Evolutionary conservation across 1,140 invertebrate species (phyloP).

Genomic region (Argopecten irradians): DNA sequence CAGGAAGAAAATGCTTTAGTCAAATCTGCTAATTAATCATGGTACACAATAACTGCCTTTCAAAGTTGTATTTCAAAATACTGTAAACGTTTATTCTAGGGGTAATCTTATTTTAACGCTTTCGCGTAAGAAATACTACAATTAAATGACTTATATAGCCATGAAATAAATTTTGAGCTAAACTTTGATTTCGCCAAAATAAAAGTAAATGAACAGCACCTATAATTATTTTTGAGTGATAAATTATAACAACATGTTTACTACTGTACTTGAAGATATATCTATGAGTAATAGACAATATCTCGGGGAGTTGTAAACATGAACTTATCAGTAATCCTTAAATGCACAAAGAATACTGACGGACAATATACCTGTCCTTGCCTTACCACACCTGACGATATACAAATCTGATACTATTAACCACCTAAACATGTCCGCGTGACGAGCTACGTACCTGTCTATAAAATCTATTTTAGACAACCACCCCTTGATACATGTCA

Average conservation of each 20-base stretch:
- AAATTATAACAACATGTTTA: background rate
- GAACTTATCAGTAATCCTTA: background rate
- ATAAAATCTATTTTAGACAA: background rate
- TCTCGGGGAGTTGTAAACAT: background rate
- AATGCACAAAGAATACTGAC: background rate
- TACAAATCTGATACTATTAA: background rate
- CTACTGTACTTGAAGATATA: background rate
- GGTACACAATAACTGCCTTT: no score
- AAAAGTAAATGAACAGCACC: no score
- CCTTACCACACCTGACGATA: background rate
- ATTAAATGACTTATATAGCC: no score
- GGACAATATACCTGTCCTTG: background rate
- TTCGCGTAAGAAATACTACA: no score
- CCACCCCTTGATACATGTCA: background rate
- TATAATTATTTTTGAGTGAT: background rate
- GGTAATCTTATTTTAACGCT: no score
- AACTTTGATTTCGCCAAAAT: no score
- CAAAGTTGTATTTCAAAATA: no score
- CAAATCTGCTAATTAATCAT: no score
- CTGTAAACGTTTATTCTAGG: no score
- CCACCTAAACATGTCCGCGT: background rate
- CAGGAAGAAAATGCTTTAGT: no score
- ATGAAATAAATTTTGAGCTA: no score
- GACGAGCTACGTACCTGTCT: background rate
- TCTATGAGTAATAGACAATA: background rate